Percentiles rank a stretch among this genome's conserved stretches.
Conservation (phyloP, 2,113 vertebrate species). For the Cyprichromis sp. region DNA sequence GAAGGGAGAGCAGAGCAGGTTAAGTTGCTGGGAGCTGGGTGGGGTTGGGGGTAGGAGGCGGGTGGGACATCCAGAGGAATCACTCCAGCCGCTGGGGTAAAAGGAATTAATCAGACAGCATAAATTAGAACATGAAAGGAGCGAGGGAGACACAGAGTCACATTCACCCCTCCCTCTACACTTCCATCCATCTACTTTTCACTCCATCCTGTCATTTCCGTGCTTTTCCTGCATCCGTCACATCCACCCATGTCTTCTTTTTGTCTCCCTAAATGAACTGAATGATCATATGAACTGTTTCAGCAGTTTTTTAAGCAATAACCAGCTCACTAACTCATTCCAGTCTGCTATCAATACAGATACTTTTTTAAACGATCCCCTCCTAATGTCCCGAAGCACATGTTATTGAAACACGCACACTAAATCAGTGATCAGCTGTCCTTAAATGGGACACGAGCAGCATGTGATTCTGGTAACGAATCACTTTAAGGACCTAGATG, state of each 20-base stretch:
- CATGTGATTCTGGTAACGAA: background rate
- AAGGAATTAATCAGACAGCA: slow-evolving; percentile 69
- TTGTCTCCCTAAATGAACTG: background rate
- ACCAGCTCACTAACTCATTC: background rate
- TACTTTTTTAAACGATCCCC: background rate
- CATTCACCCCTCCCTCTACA: background rate
- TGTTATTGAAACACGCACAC: background rate
- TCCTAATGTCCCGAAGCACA: background rate
- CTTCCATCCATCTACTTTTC: background rate
- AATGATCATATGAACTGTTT: background rate
- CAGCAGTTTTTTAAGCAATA: background rate
- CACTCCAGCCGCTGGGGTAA: slow-evolving; percentile 50
- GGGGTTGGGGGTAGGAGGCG: background rate
- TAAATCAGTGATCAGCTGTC: background rate
- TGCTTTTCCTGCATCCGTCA: background rate
- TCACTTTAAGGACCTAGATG: background rate
- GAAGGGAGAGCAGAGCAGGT: background rate
- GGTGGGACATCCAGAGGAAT: slow-evolving; percentile 41
- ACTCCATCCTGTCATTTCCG: background rate
- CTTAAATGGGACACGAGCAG: background rate
- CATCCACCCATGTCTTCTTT: background rate
- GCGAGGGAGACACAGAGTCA: background rate
- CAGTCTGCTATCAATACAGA: background rate
- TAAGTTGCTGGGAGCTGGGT: slow-evolving; percentile 23
- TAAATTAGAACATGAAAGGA: slow-evolving; percentile 71